Conservation (phyloP, 2,113 vertebrate genomes). For the Cyphomyrus plagiostoma region DNA sequence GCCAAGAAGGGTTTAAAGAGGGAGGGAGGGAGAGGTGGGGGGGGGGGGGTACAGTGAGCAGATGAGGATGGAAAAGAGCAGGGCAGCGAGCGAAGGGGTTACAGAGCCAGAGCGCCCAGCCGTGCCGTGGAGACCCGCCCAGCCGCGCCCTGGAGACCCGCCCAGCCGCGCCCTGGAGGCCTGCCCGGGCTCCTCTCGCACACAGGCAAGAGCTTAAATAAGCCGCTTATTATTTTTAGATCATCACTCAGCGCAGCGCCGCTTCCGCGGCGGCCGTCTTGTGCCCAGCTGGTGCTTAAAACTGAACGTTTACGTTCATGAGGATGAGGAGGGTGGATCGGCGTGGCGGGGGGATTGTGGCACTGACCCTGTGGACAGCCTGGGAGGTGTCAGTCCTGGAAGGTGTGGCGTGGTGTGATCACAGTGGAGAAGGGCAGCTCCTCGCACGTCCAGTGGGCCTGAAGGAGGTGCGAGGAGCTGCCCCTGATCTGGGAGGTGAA, state of each 20-base stretch:
- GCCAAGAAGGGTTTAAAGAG: not conserved
- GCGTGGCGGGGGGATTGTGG: not conserved
- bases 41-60: not conserved
- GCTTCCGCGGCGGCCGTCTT: not conserved
- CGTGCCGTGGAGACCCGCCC: not conserved
- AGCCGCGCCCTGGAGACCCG: not conserved
- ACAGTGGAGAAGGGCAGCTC: not conserved
- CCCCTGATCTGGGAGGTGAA: not conserved
- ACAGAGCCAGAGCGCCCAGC: not conserved
- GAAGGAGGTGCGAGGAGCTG: not conserved
- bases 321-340: not conserved
- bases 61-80: not conserved
- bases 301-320: not conserved
- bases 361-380: not conserved
- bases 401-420: not conserved
- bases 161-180: not conserved
- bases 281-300: not conserved
- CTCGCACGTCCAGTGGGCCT: not conserved
- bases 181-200: not conserved
- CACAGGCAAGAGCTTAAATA: not conserved
- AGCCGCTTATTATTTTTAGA: conserved; percentile 1
- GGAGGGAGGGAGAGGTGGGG: not conserved
- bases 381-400: not conserved
- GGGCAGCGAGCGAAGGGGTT: not conserved
- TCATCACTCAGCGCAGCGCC: not conserved